phyloP scores from a whole-genome alignment of 2,113 vertebrate genomes.

The Mohoua ochrocephala region DNA sequence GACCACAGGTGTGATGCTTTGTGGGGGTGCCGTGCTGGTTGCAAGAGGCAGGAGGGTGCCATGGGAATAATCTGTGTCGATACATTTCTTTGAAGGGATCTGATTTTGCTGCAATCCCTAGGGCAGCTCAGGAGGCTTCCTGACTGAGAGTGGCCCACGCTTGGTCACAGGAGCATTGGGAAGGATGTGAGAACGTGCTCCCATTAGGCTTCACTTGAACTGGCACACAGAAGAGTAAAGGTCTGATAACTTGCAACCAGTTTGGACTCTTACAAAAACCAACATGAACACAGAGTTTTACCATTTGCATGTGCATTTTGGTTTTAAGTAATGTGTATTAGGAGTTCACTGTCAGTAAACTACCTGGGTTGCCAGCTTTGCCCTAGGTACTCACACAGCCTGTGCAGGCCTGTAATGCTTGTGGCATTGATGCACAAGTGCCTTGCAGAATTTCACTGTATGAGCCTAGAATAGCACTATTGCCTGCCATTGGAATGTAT shows the following conservation, averaged over 20 bases:
- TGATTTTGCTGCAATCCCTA: background rate
- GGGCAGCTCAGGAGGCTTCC: background rate
- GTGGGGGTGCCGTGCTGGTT: background rate
- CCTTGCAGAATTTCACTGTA: background rate
- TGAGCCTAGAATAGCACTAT: background rate
- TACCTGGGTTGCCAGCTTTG: background rate
- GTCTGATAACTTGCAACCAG: background rate
- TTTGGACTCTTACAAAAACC: background rate
- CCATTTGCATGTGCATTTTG: background rate
- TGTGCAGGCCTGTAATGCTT: background rate
- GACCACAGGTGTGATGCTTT: background rate
- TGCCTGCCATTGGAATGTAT: background rate
- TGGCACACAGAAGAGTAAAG: background rate
- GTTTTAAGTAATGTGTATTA: background rate
- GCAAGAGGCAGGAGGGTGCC: background rate
- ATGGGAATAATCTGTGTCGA: rapidly evolving
- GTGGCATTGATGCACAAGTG: background rate
- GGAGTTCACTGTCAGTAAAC: background rate
- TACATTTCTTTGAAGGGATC: background rate
- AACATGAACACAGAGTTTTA: background rate
- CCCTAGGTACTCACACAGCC: background rate
- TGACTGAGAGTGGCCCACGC: background rate
- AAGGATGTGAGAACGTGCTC: background rate
- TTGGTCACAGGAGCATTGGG: rapidly evolving
- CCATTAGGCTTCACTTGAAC: background rate